A percentile compares a stretch with the other conserved stretches of the same genome.
phyloP scores from a whole-genome alignment of 2,888 invertebrate species.

The Steinernema scapterisci region DNA sequence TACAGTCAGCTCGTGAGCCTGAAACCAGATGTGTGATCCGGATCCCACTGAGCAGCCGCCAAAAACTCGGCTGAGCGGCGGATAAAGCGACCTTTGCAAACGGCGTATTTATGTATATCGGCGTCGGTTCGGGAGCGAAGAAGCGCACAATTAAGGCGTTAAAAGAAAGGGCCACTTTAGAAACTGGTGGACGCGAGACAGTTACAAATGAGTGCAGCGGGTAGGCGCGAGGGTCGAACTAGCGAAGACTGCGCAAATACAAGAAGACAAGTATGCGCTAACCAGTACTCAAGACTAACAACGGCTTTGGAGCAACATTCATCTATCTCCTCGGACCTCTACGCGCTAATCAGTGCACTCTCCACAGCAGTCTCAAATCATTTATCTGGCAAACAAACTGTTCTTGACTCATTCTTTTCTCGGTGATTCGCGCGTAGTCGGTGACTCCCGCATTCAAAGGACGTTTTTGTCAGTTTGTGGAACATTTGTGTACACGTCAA shows the following conservation, averaged over 20 bases:
- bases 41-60: not conserved
- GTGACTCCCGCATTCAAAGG: not conserved
- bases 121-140: not conserved
- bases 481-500: constrained; percentile 11
- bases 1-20: not conserved
- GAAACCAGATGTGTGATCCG: constrained; percentile 19
- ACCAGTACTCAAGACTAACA: constrained; percentile 30
- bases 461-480: not conserved
- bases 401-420: constrained; percentile 9
- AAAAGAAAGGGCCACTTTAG: constrained; percentile 1
- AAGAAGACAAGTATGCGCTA: constrained; percentile 30
- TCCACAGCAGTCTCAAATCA: not conserved
- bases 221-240: constrained; percentile 25
- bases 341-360: constrained; percentile 24
- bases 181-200: not conserved
- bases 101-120: too few relatives aligned
- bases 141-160: not conserved
- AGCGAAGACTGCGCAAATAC: constrained; percentile 30
- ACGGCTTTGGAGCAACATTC: constrained; percentile 8
- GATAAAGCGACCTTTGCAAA: not conserved
- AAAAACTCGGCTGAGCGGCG: not conserved
- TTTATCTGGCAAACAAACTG: not conserved
- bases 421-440: not conserved
- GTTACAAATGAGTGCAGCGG: constrained; percentile 13
- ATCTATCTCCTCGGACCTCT: not conserved